phyloP scores from a whole-genome alignment of 2,888 invertebrate species.

The Volucella inanis region DNA sequence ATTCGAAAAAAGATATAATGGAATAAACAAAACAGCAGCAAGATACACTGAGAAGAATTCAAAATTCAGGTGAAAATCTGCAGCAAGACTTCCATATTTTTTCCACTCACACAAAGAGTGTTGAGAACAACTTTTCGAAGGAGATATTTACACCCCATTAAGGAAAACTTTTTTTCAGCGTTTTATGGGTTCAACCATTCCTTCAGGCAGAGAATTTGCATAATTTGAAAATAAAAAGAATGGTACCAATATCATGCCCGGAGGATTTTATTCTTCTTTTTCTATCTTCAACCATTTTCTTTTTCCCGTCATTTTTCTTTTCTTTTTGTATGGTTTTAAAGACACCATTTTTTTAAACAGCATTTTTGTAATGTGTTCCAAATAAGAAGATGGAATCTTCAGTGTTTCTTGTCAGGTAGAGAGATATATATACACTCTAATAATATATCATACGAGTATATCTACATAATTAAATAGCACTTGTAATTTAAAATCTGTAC shows the following conservation, averaged over 20 bases:
- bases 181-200: slow-evolving; percentile 64
- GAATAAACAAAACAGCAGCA: slow-evolving; percentile 44
- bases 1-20: slow-evolving; percentile 45
- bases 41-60: slow-evolving; percentile 47
- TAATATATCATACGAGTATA: slow-evolving; percentile 21
- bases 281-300: slow-evolving; percentile 9
- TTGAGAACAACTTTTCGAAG: slow-evolving; percentile 60
- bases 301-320: slow-evolving; percentile 26
- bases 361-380: slow-evolving; percentile 45
- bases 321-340: slow-evolving; percentile 33
- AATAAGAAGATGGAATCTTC: slow-evolving; percentile 24
- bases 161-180: slow-evolving; percentile 67
- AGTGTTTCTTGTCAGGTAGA: slow-evolving; percentile 32
- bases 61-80: slow-evolving; percentile 62
- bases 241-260: slow-evolving; percentile 70
- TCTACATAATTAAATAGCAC: too few relatives aligned
- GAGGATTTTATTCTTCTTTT: slow-evolving; percentile 60
- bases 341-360: slow-evolving; percentile 44
- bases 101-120: slow-evolving; percentile 52
- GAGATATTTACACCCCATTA: slow-evolving; percentile 74
- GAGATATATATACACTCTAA: slow-evolving; percentile 33
- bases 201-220: slow-evolving; percentile 69
- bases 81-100: slow-evolving; percentile 39
- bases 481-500: too few relatives aligned
- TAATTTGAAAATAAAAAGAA: slow-evolving; percentile 74